Evolutionary conservation across 2,888 invertebrate genomes (phyloP).

Genomic region (Fragum whitleyi): DNA sequence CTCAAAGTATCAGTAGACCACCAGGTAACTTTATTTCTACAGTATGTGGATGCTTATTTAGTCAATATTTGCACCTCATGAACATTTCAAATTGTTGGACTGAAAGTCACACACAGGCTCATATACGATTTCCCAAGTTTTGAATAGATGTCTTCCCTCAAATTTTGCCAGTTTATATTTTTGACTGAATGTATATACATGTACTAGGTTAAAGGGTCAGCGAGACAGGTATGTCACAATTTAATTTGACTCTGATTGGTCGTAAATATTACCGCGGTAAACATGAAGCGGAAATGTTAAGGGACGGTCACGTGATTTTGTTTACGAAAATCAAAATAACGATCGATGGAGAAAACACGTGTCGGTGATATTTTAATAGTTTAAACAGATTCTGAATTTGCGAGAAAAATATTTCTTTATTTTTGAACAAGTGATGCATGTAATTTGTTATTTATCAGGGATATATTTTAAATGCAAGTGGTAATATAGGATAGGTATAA

Average conservation of each 20-base stretch:
- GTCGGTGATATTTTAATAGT: slow-evolving; percentile 12
- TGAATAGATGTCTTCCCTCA: no score
- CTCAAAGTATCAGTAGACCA: no score
- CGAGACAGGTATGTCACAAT: neutral
- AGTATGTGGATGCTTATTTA: no score
- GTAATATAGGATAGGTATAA: neutral
- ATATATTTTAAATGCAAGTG: slow-evolving; percentile 13
- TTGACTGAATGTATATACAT: no score
- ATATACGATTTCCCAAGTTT: no score
- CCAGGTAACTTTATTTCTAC: no score
- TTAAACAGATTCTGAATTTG: slow-evolving; percentile 1
- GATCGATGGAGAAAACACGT: slow-evolving; percentile 18
- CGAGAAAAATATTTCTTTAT: neutral
- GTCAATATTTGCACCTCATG: no score
- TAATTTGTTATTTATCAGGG: slow-evolving; percentile 7
- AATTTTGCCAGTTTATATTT: no score
- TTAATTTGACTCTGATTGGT: neutral
- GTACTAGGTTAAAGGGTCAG: neutral
- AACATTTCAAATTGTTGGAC: no score
- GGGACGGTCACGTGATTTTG: slow-evolving; percentile 18
- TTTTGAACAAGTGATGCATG: slow-evolving; percentile 5
- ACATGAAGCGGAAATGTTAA: slow-evolving; percentile 24
- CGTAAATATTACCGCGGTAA: neutral
- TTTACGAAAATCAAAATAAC: slow-evolving; percentile 25
- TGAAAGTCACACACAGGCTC: no score